Evolutionary conservation across 2,797 vertebrate genomes (phyloP).

Genomic region (Telmatherina bonti): DNA sequence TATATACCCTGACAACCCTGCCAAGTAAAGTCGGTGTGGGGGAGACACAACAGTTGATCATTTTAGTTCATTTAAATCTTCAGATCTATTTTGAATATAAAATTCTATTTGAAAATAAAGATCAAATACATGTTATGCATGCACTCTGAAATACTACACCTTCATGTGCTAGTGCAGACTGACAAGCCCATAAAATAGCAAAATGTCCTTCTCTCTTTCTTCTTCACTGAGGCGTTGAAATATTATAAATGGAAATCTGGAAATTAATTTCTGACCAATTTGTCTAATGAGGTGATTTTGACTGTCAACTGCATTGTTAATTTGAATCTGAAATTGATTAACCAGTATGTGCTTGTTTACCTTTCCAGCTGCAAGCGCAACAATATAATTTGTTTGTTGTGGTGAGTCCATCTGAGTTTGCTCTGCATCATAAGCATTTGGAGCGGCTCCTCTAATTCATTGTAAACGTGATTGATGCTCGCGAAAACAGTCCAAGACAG

Average conservation of each 20-base stretch:
- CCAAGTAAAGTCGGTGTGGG: too few species aligned
- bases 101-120: too few species aligned
- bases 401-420: slow-evolving; percentile 52
- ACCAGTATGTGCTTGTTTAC: slow-evolving; percentile 36
- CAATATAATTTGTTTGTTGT: slow-evolving; percentile 53
- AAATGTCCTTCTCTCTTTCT: slow-evolving; percentile 16
- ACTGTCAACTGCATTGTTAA: slow-evolving; percentile 15
- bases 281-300: slow-evolving; percentile 24
- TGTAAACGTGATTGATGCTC: slow-evolving; percentile 78
- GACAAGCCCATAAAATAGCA: slow-evolving; percentile 1
- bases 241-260: slow-evolving; percentile 14
- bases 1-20: too few species aligned
- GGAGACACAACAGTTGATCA: too few species aligned
- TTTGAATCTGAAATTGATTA: slow-evolving; percentile 47
- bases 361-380: slow-evolving; percentile 28
- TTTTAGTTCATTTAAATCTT: too few species aligned
- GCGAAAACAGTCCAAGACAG: slow-evolving; percentile 72
- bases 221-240: slow-evolving; percentile 15
- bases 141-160: not conserved
- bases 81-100: too few species aligned
- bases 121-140: not conserved
- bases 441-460: slow-evolving; percentile 74
- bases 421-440: slow-evolving; percentile 65
- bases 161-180: not conserved
- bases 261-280: slow-evolving; percentile 24